Evolutionary conservation across 2,797 vertebrate genomes (phyloP).

Genomic region (Gambusia yucatana): DNA sequence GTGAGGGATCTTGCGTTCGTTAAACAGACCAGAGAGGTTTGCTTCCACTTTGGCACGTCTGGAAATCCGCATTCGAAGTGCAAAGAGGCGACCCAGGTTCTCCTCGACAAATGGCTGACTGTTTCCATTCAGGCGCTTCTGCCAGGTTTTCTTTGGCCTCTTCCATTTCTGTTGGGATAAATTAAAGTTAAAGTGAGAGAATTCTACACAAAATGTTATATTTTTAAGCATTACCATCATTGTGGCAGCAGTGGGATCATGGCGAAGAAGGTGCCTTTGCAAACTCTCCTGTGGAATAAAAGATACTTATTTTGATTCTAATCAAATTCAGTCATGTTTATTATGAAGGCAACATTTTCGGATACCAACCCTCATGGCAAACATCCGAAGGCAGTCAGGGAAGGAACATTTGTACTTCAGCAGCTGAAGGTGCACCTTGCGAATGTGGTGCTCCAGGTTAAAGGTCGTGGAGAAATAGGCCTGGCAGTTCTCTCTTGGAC

Average conservation of each 20-base stretch:
- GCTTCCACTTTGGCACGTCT: constrained; percentile 78
- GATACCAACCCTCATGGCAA: constrained; percentile 79
- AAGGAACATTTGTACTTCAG: constrained; percentile 81
- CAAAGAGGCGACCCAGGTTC: constrained; percentile 78
- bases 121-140: constrained; percentile 76
- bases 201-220: neutral
- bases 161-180: constrained; percentile 40
- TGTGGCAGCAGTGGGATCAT: constrained; percentile 69
- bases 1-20: constrained; percentile 82
- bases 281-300: constrained; percentile 78
- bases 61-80: constrained; percentile 75
- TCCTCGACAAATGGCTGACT: constrained; percentile 75
- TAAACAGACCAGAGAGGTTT: constrained; percentile 83
- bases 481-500: constrained; percentile 79
- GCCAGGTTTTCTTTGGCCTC: constrained; percentile 77
- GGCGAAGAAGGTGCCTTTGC: constrained; percentile 77
- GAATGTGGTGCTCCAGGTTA: constrained; percentile 87
- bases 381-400: constrained; percentile 75
- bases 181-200: neutral
- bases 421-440: constrained; percentile 83
- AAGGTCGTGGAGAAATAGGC: constrained; percentile 85
- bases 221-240: constrained; percentile 63
- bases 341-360: neutral
- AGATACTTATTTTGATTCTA: neutral
- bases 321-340: neutral